phyloP scores from a whole-genome alignment of 2,113 vertebrate species.

The Xenotilapia leptura region DNA sequence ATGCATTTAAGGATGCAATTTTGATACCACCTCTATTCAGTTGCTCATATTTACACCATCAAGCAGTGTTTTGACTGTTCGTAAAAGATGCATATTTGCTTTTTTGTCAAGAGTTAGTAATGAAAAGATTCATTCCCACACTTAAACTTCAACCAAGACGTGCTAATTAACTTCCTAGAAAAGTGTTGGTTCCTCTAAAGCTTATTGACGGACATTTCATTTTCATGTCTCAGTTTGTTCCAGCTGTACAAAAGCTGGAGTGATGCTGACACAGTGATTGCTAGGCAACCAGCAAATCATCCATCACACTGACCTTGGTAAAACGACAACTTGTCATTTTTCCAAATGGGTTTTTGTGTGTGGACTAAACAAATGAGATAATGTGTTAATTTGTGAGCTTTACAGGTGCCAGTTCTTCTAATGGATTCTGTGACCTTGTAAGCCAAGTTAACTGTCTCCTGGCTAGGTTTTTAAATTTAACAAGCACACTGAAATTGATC shows the following conservation, averaged over 20 bases:
- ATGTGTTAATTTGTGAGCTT: neutral
- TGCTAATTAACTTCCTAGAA: neutral
- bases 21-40: neutral
- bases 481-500: neutral
- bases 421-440: neutral
- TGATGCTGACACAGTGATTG: neutral
- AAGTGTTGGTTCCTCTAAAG: neutral
- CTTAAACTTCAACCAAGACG: neutral
- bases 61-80: neutral
- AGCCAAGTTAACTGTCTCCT: neutral
- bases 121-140: neutral
- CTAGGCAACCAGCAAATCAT: neutral
- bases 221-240: neutral
- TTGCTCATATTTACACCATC: neutral
- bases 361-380: neutral
- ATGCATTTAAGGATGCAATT: neutral
- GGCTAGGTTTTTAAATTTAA: neutral
- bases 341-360: neutral
- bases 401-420: neutral
- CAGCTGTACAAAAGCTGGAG: neutral
- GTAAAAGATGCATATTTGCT: neutral
- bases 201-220: neutral
- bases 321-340: neutral
- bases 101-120: neutral
- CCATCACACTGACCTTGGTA: neutral